Evolutionary conservation across 1,140 invertebrate genomes (phyloP).

Genomic region (Drosophila persimilis): DNA sequence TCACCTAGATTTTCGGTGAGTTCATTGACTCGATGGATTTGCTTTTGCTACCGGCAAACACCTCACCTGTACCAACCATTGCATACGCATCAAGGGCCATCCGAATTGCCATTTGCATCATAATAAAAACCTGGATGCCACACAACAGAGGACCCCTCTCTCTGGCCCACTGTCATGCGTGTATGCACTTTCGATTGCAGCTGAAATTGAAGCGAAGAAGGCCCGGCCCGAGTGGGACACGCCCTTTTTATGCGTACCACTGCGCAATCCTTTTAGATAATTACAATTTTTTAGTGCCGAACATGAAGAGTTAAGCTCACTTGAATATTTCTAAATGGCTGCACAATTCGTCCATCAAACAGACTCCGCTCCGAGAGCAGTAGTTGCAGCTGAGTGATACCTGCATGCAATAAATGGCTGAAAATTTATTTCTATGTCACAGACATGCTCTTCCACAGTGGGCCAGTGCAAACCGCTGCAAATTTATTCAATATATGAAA

Average conservation of each 20-base stretch:
- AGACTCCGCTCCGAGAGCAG: slow-evolving; percentile 25
- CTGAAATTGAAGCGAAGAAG: slow-evolving; percentile 1
- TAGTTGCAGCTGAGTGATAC: slow-evolving; percentile 20
- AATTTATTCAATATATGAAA: no score
- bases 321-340: slow-evolving; percentile 74
- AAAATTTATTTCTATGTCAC: slow-evolving; percentile 68
- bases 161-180: slow-evolving; percentile 3
- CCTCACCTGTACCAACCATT: slow-evolving; percentile 7
- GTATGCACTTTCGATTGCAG: slow-evolving; percentile 44
- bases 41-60: background rate
- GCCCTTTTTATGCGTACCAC: background rate
- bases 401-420: slow-evolving; percentile 68
- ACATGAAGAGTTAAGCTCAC: slow-evolving; percentile 60
- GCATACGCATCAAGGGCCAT: background rate
- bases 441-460: slow-evolving; percentile 12
- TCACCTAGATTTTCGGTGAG: slow-evolving; percentile 15
- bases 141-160: no score
- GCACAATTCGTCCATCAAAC: slow-evolving; percentile 71
- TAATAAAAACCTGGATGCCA: no score
- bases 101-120: no score
- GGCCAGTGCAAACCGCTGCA: no score
- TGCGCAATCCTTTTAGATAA: slow-evolving; percentile 70
- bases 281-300: slow-evolving; percentile 59
- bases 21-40: slow-evolving; percentile 15
- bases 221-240: background rate